Base-by-base conservation (phyloP, 23 tunicate species). In the Diplosoma virens region DNA sequence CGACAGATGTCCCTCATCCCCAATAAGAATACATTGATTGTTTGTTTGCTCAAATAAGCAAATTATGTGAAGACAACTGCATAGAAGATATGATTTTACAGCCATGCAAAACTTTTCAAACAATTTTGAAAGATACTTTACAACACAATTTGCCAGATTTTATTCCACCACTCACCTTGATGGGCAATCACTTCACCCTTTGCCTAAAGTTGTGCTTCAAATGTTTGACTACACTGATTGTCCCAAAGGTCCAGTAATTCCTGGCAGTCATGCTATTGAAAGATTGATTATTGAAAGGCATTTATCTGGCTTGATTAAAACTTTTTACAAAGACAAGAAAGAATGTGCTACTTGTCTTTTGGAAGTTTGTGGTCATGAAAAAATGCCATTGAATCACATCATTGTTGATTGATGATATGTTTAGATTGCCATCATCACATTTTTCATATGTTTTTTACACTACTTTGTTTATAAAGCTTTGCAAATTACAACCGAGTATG, bases 151-250 rank as follows among this genome's bases (percentile, higher is more conserved):
- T 95, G 29, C 93, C 96, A 5, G 80, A 65, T 29, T 95, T 95
- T 59, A 60, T 82, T 48, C 82, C 80, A 0, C 99, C 99, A 6
- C 99, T 0, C 93, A 95, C 67, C 65, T 71, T 35, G 99, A 80
- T 25, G 88, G 83, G 0, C 7, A 5, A 0, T 81, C 95, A 1
- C n/a, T 23, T 9, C 89, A 95, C 61, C 96, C 99, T 4, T 20
- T 74, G 34, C 97, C 99, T 1, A 58, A 67, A 55, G 90, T 95
- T 18, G 61, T 95, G 2, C 89, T 84, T 66, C 76, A 97, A 7
- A 91, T 95, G 66, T 95, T 95, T 66, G 96, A 95, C 54, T 89
- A 89, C 72, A 91, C 95, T 32, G 99, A 95, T 53, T 84, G 93
- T 36, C 87, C 96, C 17, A 97, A 95, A 70, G 96, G 94, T 32